Evolutionary conservation across 2,888 invertebrate species (phyloP).

Genomic region (Watsonalla cultraria): DNA sequence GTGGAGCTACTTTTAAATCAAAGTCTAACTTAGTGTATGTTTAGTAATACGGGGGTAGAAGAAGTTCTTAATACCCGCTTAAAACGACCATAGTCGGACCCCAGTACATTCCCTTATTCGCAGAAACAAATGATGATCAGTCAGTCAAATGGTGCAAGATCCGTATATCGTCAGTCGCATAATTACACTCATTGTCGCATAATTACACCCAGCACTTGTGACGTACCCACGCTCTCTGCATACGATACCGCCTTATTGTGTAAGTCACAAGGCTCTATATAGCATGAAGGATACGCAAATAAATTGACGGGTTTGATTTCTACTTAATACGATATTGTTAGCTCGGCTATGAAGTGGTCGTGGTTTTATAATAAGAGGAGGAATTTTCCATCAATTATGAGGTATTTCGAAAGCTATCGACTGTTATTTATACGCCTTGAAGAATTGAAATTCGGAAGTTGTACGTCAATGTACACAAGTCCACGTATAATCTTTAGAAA

Average conservation of each 20-base stretch:
- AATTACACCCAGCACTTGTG: constrained; percentile 69
- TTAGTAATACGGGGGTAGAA: no score
- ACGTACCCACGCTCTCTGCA: constrained; percentile 57
- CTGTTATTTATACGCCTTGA: no score
- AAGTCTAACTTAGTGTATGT: no score
- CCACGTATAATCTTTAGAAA: no score
- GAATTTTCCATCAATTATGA: neutral
- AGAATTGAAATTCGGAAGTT: no score
- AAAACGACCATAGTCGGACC: no score
- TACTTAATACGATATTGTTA: constrained; percentile 16
- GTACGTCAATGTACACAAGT: no score
- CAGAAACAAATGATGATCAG: constrained; percentile 56
- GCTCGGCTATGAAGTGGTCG: constrained; percentile 23
- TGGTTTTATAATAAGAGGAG: neutral
- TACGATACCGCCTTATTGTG: constrained; percentile 27
- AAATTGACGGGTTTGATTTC: constrained; percentile 12
- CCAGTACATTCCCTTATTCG: constrained; percentile 15
- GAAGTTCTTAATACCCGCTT: no score
- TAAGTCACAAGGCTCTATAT: constrained; percentile 24
- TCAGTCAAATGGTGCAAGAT: constrained; percentile 27
- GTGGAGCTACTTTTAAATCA: no score
- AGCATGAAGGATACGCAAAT: constrained; percentile 11
- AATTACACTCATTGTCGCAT: constrained; percentile 74
- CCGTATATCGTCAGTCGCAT: constrained; percentile 38
- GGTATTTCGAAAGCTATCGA: neutral